Base-by-base conservation (phyloP, 2,888 invertebrate genomes). In the Torymus auratus region DNA sequence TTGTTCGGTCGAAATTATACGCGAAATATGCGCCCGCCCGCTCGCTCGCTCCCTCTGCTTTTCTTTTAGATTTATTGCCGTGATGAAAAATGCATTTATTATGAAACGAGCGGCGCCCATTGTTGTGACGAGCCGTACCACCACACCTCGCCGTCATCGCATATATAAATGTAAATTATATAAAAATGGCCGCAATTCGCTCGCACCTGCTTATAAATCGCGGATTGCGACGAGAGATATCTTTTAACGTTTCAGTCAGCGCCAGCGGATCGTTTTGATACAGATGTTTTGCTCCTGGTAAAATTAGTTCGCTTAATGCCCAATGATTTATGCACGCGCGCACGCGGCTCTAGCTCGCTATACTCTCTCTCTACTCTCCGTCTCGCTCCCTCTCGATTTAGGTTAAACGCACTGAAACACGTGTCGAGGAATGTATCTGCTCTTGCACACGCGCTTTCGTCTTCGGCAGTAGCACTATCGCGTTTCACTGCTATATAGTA, bases 251-350 rank as follows among this genome's bases (percentile, higher is more conserved):
- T 71, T 78, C 67, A 60, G 64, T 62, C 75, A 50, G 15, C 74
- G n/a, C 62, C 20, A 41, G 69, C 72, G 69, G 79, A 75, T 74
- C 78, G 82, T 82, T 83, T 86, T 87, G 85, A 86, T 86, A 85
- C 85, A 83, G 86, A 86, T 87, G 87, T 88, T 88, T 86, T 86
- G 87, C 85, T 85, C 84, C 85, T 85, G 86, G 86, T 84, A 86
- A 88, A 89, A 89, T 88, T 88, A 89, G 87, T 85, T 84, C 84
- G 84, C 83, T 86, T 88, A 88, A 89, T 88, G 86, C 86, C 84
- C 83, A 86, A 88, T 89, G 88, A 88, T 88, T 88, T 88, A 88
- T 86, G 86, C 85, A 83, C 80, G 81, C 65, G 61, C 20, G 50
- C 15, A 13, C 56, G 2, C 14, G 17, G 4, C 83, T 82, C 84